phyloP scores from a whole-genome alignment of 2,797 vertebrate species.

The Brotula barbata region DNA sequence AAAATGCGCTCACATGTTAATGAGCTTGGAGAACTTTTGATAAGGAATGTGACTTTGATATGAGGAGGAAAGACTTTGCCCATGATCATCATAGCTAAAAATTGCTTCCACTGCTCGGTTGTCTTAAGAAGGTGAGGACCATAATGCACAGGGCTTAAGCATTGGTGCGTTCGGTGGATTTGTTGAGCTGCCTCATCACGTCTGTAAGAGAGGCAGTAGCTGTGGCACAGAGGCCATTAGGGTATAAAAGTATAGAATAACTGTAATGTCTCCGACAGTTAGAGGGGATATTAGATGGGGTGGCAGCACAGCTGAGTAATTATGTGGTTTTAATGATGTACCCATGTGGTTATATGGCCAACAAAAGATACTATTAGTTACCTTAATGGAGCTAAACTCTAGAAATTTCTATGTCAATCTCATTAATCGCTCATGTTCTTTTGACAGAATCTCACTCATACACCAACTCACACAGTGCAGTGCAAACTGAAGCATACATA shows the following conservation, averaged over 20 bases:
- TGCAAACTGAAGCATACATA: conserved; percentile 67
- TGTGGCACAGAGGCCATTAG: conserved; percentile 35
- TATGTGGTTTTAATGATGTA: conserved; percentile 49
- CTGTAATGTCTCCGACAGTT: conserved; percentile 16
- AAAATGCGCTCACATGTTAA: no score
- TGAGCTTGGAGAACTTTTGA: no score
- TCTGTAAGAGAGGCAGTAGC: conserved; percentile 24
- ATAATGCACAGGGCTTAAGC: conserved; percentile 24
- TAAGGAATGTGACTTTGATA: not conserved
- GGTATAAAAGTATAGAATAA: conserved; percentile 37
- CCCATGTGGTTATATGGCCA: conserved; percentile 20
- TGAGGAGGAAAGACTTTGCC: no score
- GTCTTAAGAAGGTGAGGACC: conserved; percentile 6
- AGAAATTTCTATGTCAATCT: conserved; percentile 29
- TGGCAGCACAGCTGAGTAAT: conserved; percentile 32
- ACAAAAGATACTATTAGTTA: conserved; percentile 29
- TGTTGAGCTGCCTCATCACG: conserved; percentile 42
- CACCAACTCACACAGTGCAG: conserved; percentile 45
- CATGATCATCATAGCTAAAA: conserved; percentile 8
- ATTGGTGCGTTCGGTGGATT: conserved; percentile 5
- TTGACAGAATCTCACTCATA: conserved; percentile 36
- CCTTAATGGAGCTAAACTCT: conserved; percentile 20
- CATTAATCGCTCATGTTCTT: conserved; percentile 7
- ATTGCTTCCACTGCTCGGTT: conserved; percentile 9
- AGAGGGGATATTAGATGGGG: conserved; percentile 30